A percentile compares a stretch with the other conserved stretches of the same genome.
Conservation (phyloP, 2,888 invertebrate genomes). For the Syrista parreyssii region DNA sequence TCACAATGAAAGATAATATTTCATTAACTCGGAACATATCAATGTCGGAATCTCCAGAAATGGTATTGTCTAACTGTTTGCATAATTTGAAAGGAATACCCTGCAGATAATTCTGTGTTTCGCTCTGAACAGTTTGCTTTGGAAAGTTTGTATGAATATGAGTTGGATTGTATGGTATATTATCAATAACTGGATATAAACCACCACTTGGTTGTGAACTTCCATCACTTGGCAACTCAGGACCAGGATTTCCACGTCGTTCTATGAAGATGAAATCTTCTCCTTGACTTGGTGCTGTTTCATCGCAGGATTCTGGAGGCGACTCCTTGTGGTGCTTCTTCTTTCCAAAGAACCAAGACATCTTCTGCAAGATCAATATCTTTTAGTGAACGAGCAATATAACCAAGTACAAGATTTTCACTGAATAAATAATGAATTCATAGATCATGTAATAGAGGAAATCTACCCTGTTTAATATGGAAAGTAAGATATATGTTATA, state of each 20-base stretch:
- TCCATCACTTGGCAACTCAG: not conserved
- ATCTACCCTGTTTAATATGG: not conserved
- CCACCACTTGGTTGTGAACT: slow-evolving; percentile 23
- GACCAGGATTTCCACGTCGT: slow-evolving; percentile 29
- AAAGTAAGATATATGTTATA: not conserved
- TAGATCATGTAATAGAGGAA: not conserved
- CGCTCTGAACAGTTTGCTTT: slow-evolving; percentile 36
- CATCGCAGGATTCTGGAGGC: slow-evolving; percentile 49
- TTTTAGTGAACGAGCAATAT: not conserved
- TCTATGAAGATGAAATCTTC: slow-evolving; percentile 54
- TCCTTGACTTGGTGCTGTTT: slow-evolving; percentile 31
- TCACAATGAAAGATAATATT: slow-evolving; percentile 68
- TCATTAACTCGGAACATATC: slow-evolving; percentile 67
- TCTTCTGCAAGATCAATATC: slow-evolving; percentile 35
- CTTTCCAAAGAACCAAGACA: slow-evolving; percentile 63
- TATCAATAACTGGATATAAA: slow-evolving; percentile 49
- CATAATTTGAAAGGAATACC: slow-evolving; percentile 71
- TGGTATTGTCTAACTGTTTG: slow-evolving; percentile 66
- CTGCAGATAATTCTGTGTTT: slow-evolving; percentile 64
- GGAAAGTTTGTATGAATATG: slow-evolving; percentile 30
- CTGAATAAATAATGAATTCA: not conserved
- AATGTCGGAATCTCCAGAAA: slow-evolving; percentile 68
- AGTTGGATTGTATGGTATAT: slow-evolving; percentile 12
- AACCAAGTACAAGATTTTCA: not conserved
- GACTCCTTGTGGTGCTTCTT: slow-evolving; percentile 58